These are phyloP conservation scores for Tympanuchus pallidicinctus DNA, from an alignment of 2,113 vertebrate species.

Conservation along the genomic window DNA sequence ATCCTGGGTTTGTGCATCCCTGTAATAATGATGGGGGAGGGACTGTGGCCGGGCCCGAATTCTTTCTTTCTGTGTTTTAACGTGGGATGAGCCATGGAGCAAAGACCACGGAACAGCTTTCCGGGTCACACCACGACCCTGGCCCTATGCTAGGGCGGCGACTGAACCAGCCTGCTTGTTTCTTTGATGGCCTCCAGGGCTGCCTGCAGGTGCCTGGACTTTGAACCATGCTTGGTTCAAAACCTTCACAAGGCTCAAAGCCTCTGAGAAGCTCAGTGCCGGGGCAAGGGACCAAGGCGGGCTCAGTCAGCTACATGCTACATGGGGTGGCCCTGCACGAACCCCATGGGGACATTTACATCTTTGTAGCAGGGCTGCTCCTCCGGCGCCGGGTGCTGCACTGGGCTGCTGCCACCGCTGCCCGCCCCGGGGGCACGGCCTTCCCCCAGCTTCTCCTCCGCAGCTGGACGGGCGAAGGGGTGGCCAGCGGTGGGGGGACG, in stretches of 20 bases:
- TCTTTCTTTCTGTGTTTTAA: neutral
- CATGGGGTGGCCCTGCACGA: constrained; percentile 49
- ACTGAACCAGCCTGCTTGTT: rapidly evolving
- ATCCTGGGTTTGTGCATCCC: rapidly evolving
- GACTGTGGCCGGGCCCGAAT: rapidly evolving
- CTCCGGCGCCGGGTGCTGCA: constrained; percentile 83
- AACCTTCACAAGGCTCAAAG: neutral
- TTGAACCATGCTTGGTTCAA: neutral
- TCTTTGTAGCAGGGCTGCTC: constrained; percentile 91
- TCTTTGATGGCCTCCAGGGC: too few species aligned
- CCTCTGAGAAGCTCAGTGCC: rapidly evolving
- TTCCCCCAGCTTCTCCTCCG: constrained; percentile 81
- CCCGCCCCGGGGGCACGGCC: constrained; percentile 48
- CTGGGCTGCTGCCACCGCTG: constrained; percentile 67
- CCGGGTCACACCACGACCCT: too few species aligned
- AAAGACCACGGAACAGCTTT: rapidly evolving
- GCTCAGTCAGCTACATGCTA: neutral
- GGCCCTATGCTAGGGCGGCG: too few species aligned
- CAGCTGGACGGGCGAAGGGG: constrained; percentile 74
- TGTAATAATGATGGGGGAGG: neutral
- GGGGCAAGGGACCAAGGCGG: rapidly evolving
- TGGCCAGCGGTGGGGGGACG: constrained; percentile 42
- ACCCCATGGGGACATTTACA: constrained; percentile 88
- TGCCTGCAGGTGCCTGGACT: neutral
- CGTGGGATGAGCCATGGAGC: rapidly evolving